phyloP scores from a whole-genome alignment of 1,140 invertebrate genomes.

The Drosophila paulistorum region DNA sequence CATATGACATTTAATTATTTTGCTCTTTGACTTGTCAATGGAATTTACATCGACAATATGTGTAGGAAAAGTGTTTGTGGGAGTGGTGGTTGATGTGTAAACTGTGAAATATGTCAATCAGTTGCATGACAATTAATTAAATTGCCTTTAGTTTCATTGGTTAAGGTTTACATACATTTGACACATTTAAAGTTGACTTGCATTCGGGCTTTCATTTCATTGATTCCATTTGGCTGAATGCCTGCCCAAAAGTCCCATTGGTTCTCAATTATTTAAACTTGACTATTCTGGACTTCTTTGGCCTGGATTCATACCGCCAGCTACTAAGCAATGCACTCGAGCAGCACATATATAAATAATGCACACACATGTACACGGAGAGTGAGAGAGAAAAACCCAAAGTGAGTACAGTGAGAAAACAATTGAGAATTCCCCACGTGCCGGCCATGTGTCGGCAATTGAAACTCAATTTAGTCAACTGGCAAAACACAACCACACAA shows the following conservation, averaged over 20 bases:
- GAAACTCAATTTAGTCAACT: conserved; percentile 80
- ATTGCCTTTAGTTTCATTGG: conserved; percentile 20
- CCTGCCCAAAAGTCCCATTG: conserved; percentile 17
- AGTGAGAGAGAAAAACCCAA: conserved; percentile 27
- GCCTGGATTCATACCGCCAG: conserved; percentile 2
- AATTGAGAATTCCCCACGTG: conserved; percentile 75
- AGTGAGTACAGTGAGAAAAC: conserved; percentile 55
- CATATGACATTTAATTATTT: conserved; percentile 8
- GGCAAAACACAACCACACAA: conserved; percentile 39
- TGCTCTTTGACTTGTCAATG: conserved; percentile 4
- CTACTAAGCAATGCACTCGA: conserved; percentile 30
- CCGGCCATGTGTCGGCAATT: conserved; percentile 74
- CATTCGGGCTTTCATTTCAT: conserved; percentile 3
- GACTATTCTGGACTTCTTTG: background rate
- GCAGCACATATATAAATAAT: conserved; percentile 65
- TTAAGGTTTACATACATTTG: background rate
- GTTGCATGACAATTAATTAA: conserved; percentile 58
- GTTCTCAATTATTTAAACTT: conserved; percentile 68
- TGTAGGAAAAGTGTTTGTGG: background rate
- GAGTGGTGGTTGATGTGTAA: background rate
- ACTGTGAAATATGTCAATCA: conserved; percentile 37
- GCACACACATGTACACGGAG: conserved; percentile 27
- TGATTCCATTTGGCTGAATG: conserved; percentile 12
- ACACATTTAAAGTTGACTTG: conserved; percentile 1
- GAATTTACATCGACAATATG: conserved; percentile 2